Percentiles rank a stretch among this genome's conserved stretches.
Conservation (phyloP, 1,140 invertebrate species). For the Orius insidiosus region DNA sequence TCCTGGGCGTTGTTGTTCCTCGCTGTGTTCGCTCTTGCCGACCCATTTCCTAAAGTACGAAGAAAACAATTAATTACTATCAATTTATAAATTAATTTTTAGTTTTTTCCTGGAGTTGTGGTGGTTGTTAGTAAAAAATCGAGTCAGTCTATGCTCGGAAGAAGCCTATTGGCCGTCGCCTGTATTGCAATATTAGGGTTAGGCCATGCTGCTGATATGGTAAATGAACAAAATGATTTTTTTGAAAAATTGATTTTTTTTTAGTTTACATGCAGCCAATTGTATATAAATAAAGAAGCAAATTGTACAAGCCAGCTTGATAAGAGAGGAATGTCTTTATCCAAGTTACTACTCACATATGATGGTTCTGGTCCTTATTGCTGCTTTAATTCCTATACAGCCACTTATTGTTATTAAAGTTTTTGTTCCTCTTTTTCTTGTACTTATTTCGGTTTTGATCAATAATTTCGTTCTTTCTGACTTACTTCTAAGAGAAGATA, state of each 20-base stretch:
- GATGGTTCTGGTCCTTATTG: constrained; percentile 42
- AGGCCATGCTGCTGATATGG: constrained; percentile 18
- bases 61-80: too few species aligned
- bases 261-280: constrained; percentile 8
- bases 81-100: too few species aligned
- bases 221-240: constrained; percentile 6
- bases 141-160: constrained; percentile 33
- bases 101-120: constrained; percentile 28
- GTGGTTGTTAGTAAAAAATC: constrained; percentile 31
- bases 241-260: too few species aligned
- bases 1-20: background rate
- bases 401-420: constrained; percentile 36
- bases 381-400: constrained; percentile 51
- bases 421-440: constrained; percentile 39
- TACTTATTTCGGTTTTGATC: constrained; percentile 38
- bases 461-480: constrained; percentile 39
- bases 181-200: constrained; percentile 34
- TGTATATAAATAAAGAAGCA: background rate
- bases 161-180: constrained; percentile 32
- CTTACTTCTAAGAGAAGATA: constrained; percentile 39
- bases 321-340: constrained; percentile 34
- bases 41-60: too few species aligned
- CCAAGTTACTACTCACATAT: constrained; percentile 59
- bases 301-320: constrained; percentile 16
- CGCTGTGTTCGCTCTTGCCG: background rate